Conservation (phyloP, 2,113 vertebrate species). For the Pluvianellus socialis region DNA sequence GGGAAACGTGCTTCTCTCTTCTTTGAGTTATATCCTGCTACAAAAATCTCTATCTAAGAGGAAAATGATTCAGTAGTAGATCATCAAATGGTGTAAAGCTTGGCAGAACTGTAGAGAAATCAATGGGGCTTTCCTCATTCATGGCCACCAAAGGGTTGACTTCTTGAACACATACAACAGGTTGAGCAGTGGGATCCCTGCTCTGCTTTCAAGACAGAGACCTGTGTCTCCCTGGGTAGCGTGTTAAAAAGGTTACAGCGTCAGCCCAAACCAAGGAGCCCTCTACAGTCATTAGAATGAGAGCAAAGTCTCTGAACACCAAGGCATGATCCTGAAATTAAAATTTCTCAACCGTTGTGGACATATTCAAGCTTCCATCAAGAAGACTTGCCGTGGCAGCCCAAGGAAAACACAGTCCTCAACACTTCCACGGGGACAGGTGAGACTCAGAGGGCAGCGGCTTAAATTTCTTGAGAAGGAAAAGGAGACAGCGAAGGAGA, state of each 20-base stretch:
- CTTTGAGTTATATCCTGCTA: neutral
- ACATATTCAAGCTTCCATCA: neutral
- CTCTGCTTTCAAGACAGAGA: neutral
- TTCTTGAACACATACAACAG: neutral
- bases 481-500: neutral
- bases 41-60: neutral
- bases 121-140: neutral
- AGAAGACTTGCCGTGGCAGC: neutral
- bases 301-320: neutral
- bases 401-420: neutral
- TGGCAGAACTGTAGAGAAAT: neutral
- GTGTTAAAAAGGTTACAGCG: rapidly evolving
- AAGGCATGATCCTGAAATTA: neutral
- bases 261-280: neutral
- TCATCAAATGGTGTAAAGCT: neutral
- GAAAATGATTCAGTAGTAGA: neutral
- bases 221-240: rapidly evolving
- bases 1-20: neutral
- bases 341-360: too few species aligned
- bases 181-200: neutral
- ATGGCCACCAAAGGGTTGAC: neutral
- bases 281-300: neutral
- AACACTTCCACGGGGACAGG: rapidly evolving
- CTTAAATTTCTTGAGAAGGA: neutral
- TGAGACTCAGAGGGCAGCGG: neutral